Evolutionary conservation across 1,140 invertebrate genomes (phyloP).

Genomic region (Nylanderia fulva): DNA sequence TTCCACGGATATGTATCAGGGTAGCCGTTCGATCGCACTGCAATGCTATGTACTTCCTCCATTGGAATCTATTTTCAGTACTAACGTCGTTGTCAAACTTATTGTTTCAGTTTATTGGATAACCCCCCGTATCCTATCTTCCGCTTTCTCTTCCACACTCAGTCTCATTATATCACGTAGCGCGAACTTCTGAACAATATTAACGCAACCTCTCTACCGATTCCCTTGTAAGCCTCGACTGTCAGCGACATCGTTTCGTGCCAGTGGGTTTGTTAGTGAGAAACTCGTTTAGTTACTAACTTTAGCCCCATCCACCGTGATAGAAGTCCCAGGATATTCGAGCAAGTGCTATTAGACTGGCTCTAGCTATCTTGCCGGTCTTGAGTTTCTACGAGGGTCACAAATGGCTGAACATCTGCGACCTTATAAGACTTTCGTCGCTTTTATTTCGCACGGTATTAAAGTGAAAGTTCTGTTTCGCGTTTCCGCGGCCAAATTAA

Average conservation of each 20-base stretch:
- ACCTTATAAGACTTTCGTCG: conserved; percentile 16
- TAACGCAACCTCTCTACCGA: conserved; percentile 71
- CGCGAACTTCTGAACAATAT: conserved; percentile 73
- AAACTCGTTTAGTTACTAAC: conserved; percentile 79
- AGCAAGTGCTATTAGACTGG: conserved; percentile 49
- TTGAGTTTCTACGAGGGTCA: conserved; percentile 49
- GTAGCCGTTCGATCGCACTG: neutral
- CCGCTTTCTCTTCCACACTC: conserved; percentile 32
- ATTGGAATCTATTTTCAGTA: conserved; percentile 28
- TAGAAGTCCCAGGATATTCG: conserved; percentile 70
- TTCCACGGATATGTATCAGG: neutral
- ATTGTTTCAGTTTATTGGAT: conserved; percentile 65
- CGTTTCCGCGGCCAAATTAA: neutral
- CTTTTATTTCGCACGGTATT: conserved; percentile 42
- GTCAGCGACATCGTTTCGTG: conserved; percentile 75
- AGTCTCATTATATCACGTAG: conserved; percentile 63
- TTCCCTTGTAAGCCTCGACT: conserved; percentile 71
- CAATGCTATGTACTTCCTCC: neutral
- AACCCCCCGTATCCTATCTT: conserved; percentile 42
- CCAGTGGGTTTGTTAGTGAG: conserved; percentile 78
- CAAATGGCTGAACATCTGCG: conserved; percentile 30
- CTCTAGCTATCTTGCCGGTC: conserved; percentile 46
- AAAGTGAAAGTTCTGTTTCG: conserved; percentile 25
- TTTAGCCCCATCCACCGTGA: conserved; percentile 65
- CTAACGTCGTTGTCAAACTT: conserved; percentile 61